Conservation (phyloP, 2,888 invertebrate genomes). For the Conistra vaccinii region DNA sequence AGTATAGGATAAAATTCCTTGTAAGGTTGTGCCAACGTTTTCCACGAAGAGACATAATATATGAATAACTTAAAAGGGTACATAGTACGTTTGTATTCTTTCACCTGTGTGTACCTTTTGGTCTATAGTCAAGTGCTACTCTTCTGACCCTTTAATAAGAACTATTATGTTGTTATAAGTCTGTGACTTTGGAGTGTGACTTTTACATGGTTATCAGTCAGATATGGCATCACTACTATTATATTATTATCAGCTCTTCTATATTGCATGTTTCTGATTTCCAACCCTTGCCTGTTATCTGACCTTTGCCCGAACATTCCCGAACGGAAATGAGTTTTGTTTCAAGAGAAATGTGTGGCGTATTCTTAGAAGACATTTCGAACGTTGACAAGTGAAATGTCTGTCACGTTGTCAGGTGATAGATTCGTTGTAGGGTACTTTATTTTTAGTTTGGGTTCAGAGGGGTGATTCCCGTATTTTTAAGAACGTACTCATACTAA, state of each 20-base stretch:
- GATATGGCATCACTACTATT: not conserved
- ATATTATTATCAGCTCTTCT: slow-evolving; percentile 1
- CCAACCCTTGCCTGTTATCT: not conserved
- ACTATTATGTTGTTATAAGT: not conserved
- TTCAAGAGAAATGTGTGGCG: slow-evolving; percentile 21
- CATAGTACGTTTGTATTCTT: not conserved
- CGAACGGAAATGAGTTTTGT: slow-evolving; percentile 44
- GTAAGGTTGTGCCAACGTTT: slow-evolving; percentile 1
- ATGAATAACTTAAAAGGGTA: not conserved
- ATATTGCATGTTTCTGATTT: slow-evolving; percentile 4
- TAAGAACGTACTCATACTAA: no score
- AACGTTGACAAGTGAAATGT: slow-evolving; percentile 37
- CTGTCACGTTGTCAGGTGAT: slow-evolving; percentile 14
- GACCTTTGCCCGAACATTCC: slow-evolving; percentile 41
- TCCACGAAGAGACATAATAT: not conserved
- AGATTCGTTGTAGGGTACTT: not conserved
- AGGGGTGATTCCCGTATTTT: not conserved
- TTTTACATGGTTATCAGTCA: not conserved
- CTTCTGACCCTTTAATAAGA: not conserved
- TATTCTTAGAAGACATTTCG: slow-evolving; percentile 40
- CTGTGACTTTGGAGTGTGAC: no score
- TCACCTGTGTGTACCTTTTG: not conserved
- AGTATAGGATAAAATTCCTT: not conserved
- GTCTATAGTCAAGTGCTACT: no score
- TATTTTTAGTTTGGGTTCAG: slow-evolving; percentile 1